Conservation (phyloP, 2,888 invertebrate species). For the Drosophila peninsularis region DNA sequence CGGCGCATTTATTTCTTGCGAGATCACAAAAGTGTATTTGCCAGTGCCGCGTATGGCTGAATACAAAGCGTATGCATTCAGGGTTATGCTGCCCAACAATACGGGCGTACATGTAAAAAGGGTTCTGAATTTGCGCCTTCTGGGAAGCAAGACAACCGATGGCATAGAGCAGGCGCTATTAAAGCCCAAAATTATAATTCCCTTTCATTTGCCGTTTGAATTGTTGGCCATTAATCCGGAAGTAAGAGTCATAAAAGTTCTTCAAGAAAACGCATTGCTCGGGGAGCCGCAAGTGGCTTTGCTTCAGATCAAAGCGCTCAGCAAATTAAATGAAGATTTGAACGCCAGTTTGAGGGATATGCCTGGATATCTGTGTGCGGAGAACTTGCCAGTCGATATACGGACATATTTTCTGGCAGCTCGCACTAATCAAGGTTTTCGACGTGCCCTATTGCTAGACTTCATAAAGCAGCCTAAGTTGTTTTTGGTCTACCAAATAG, state of each 20-base stretch:
- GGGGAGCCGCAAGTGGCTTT: slow-evolving; percentile 36
- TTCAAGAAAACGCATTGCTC: slow-evolving; percentile 5
- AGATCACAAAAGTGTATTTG: slow-evolving; percentile 24
- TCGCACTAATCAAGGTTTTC: slow-evolving; percentile 37
- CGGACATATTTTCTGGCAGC: slow-evolving; percentile 45
- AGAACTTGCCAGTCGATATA: slow-evolving; percentile 11
- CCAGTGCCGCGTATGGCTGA: slow-evolving; percentile 32
- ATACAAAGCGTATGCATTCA: slow-evolving; percentile 38
- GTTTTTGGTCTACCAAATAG: slow-evolving; percentile 61
- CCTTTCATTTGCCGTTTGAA: slow-evolving; percentile 44
- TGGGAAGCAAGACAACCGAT: slow-evolving; percentile 34
- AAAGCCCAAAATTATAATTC: slow-evolving; percentile 32
- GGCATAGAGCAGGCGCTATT: slow-evolving; percentile 47
- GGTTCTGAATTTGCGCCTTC: slow-evolving; percentile 34
- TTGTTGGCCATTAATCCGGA: slow-evolving; percentile 31
- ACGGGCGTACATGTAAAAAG: slow-evolving; percentile 24
- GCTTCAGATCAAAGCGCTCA: slow-evolving; percentile 37
- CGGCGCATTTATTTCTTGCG: slow-evolving; percentile 14
- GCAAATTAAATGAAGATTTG: slow-evolving; percentile 41
- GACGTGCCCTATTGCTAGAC: slow-evolving; percentile 57
- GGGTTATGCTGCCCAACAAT: slow-evolving; percentile 25
- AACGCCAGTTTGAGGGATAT: slow-evolving; percentile 3
- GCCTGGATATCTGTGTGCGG: neutral
- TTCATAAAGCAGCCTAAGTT: slow-evolving; percentile 19
- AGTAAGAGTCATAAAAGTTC: slow-evolving; percentile 27